Percentiles rank a stretch among this genome's conserved stretches.
phyloP scores from a whole-genome alignment of 2,113 vertebrate genomes.

The Phasianus colchicus region DNA sequence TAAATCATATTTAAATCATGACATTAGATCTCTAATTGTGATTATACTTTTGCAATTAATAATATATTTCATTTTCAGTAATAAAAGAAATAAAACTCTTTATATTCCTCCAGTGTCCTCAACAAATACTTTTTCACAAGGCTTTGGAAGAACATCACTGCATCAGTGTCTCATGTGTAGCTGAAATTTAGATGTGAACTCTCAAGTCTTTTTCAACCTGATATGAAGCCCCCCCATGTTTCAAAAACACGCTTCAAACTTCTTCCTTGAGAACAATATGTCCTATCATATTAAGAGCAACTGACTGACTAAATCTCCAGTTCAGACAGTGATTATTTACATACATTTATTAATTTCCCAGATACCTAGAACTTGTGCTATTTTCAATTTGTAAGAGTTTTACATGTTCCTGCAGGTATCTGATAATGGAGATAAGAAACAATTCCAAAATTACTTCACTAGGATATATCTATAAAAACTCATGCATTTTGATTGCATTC shows the following conservation, averaged over 20 bases:
- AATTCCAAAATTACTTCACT: background rate
- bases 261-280: background rate
- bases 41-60: background rate
- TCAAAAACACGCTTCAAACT: background rate
- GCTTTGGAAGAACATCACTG: background rate
- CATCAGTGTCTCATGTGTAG: background rate
- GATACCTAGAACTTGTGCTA: background rate
- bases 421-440: background rate
- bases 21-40: background rate
- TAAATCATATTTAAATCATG: background rate
- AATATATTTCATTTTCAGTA: background rate
- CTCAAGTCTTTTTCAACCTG: background rate
- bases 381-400: background rate
- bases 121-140: background rate
- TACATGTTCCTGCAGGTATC: background rate
- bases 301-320: background rate
- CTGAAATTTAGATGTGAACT: background rate
- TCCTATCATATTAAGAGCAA: background rate
- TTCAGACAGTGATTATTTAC: background rate
- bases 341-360: background rate
- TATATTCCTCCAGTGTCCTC: background rate
- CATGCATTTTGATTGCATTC: background rate
- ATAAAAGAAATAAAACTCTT: background rate
- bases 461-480: background rate
- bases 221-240: rapidly evolving